These are phyloP conservation scores for Galaxea fascicularis DNA, from an alignment of 92 coral and sea anemone genomes.

Conservation along the genomic window DNA sequence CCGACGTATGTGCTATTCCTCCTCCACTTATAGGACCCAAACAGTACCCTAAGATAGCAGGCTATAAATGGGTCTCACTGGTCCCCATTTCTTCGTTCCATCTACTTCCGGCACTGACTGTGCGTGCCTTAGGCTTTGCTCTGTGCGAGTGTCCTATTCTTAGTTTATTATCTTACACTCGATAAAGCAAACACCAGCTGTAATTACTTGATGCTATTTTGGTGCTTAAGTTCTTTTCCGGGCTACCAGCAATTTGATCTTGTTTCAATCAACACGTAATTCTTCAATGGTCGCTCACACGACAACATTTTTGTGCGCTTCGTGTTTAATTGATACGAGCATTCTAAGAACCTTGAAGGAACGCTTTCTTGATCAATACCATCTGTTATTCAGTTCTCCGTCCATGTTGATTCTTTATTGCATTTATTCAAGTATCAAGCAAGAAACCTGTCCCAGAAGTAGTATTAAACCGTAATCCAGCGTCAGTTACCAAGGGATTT, in stretches of 20 bases:
- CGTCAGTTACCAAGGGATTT: neutral
- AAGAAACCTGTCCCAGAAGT: neutral
- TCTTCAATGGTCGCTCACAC: conserved; percentile 15
- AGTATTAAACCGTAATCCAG: neutral
- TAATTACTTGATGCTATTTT: conserved; percentile 39
- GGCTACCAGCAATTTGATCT: conserved; percentile 54
- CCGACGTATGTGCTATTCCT: neutral
- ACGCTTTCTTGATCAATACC: too few species aligned
- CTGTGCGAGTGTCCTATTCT: conserved; percentile 26
- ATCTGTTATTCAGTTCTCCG: too few species aligned
- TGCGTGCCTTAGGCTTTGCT: neutral
- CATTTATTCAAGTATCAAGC: neutral
- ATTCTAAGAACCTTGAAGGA: too few species aligned
- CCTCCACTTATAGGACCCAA: neutral
- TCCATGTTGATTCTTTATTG: neutral
- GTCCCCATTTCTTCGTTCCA: neutral
- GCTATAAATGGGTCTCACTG: too few species aligned
- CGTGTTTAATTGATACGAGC: neutral
- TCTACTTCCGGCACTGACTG: conserved; percentile 27
- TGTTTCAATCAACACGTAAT: conserved; percentile 37
- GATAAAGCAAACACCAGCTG: conserved; percentile 24
- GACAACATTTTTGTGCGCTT: neutral
- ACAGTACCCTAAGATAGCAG: neutral
- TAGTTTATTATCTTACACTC: conserved; percentile 23
- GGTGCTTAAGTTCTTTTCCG: conserved; percentile 14